Percentiles rank a stretch among this genome's conserved stretches.
Conservation (phyloP, 2,113 vertebrate genomes). For the Seriola aureovittata region DNA sequence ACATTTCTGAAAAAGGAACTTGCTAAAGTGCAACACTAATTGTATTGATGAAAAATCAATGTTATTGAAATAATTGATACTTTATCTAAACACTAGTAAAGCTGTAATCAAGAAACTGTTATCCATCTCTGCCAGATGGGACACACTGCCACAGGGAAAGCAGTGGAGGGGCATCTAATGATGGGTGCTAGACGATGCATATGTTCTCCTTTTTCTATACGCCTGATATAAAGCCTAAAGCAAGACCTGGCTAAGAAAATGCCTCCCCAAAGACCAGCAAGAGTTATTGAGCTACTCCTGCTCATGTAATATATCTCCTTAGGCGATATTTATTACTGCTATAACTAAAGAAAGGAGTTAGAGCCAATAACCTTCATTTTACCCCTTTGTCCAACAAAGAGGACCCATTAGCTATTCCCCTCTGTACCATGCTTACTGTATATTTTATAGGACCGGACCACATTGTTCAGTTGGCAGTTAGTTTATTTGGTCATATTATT, state of each 20-base stretch:
- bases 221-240: constrained; percentile 43
- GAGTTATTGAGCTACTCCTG: constrained; percentile 53
- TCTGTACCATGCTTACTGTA: constrained; percentile 25
- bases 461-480: constrained; percentile 24
- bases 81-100: background rate
- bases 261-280: constrained; percentile 36
- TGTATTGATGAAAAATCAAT: background rate
- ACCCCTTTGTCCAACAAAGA: constrained; percentile 35
- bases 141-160: constrained; percentile 26
- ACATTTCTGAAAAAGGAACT: background rate
- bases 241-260: constrained; percentile 28
- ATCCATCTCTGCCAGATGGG: constrained; percentile 36
- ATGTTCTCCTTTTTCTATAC: constrained; percentile 24
- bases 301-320: constrained; percentile 57
- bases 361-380: constrained; percentile 55
- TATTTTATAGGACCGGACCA: constrained; percentile 8
- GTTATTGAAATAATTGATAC: constrained; percentile 3
- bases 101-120: background rate
- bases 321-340: constrained; percentile 59
- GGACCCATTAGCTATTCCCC: constrained; percentile 39
- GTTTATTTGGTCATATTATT: constrained; percentile 29
- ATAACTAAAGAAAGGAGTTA: constrained; percentile 50
- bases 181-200: constrained; percentile 32
- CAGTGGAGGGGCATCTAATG: constrained; percentile 6
- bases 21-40: background rate